A percentile compares a stretch with the other conserved stretches of the same genome.
Evolutionary conservation across 2,797 vertebrate genomes (phyloP).

Genomic region (Luscinia luscinia): DNA sequence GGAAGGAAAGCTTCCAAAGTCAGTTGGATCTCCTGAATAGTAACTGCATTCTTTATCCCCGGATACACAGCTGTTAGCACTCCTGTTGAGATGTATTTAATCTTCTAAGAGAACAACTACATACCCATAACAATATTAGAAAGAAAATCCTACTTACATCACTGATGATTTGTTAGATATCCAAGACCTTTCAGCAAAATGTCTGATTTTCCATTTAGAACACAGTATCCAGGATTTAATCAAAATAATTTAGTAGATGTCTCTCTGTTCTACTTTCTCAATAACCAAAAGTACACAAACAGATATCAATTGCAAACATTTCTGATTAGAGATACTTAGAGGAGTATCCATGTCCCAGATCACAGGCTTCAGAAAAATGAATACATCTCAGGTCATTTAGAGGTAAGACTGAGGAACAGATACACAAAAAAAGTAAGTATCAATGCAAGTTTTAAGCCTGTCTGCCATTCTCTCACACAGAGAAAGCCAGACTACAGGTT

Average conservation of each 20-base stretch:
- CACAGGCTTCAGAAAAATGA: background rate
- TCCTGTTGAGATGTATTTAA: background rate
- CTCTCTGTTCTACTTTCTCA: background rate
- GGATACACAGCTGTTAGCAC: background rate
- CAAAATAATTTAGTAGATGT: background rate
- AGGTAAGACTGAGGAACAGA: background rate
- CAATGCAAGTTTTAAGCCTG: background rate
- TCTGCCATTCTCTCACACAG: background rate
- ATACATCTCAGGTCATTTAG: background rate
- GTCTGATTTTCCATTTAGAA: background rate
- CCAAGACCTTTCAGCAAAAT: background rate
- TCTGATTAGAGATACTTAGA: background rate
- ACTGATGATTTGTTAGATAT: background rate
- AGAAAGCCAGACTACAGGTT: background rate
- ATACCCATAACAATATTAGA: background rate
- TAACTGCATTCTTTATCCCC: background rate
- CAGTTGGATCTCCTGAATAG: background rate
- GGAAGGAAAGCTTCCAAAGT: background rate
- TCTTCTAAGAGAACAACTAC: background rate
- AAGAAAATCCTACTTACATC: background rate
- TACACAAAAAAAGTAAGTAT: background rate
- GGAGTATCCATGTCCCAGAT: background rate
- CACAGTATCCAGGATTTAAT: background rate
- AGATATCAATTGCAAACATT: background rate
- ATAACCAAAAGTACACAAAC: background rate